Percentiles rank a stretch among this genome's conserved stretches.
Conservation (phyloP, 2,113 vertebrate genomes). For the Hyaena hyaena region DNA sequence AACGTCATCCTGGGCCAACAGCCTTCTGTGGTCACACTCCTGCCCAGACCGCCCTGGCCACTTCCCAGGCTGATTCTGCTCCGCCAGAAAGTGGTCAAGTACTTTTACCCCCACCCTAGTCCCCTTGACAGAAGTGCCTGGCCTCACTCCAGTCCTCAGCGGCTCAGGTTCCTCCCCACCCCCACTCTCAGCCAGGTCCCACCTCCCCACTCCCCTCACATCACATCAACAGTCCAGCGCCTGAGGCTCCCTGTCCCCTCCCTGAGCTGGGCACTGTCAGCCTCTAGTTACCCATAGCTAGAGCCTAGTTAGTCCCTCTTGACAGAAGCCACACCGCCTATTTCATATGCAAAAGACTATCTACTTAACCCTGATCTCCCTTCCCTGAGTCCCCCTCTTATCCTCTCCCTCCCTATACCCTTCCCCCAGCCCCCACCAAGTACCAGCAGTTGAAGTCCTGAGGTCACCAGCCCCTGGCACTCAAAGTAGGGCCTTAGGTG, state of each 20-base stretch:
- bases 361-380: background rate
- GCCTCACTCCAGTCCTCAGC: background rate
- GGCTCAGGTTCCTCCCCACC: background rate
- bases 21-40: rapidly evolving
- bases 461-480: background rate
- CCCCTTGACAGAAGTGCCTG: background rate
- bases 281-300: background rate
- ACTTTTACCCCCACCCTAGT: background rate
- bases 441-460: background rate
- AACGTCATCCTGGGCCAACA: background rate
- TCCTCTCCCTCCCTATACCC: background rate
- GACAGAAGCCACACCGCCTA: background rate
- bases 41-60: background rate
- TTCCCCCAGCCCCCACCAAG: background rate
- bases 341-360: background rate
- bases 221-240: background rate
- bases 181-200: background rate
- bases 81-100: background rate
- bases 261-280: background rate
- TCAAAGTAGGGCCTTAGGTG: background rate
- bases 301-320: background rate
- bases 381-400: rapidly evolving
- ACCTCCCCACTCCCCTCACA: background rate
- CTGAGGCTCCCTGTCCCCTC: rapidly evolving
- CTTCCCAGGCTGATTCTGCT: background rate